Conservation (phyloP, 2,888 invertebrate genomes). For the Elegia similella region DNA sequence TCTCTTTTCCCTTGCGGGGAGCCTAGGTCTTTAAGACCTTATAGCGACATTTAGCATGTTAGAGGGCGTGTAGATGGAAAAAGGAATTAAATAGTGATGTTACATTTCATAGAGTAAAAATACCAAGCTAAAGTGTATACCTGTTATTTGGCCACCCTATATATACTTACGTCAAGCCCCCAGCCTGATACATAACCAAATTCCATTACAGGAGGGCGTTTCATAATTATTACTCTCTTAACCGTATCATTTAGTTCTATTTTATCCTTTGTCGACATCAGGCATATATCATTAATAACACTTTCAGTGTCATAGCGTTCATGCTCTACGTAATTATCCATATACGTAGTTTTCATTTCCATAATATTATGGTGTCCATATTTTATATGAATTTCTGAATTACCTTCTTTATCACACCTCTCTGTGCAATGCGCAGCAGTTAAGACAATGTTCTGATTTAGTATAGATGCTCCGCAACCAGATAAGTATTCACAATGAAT, state of each 20-base stretch:
- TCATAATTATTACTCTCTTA: background rate
- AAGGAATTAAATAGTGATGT: no score
- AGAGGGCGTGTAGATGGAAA: no score
- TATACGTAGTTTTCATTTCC: background rate
- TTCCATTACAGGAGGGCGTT: background rate
- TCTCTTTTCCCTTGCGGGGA: no score
- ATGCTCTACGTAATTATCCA: background rate
- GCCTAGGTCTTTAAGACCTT: no score
- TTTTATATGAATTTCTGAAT: background rate
- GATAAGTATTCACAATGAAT: background rate
- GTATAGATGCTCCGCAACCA: constrained; percentile 39
- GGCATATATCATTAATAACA: background rate
- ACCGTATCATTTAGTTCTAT: background rate
- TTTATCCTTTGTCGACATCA: background rate
- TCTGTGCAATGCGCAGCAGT: constrained; percentile 43
- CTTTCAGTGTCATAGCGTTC: background rate
- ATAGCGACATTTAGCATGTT: no score
- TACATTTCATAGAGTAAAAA: no score
- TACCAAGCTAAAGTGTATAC: no score
- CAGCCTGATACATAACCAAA: constrained; percentile 34
- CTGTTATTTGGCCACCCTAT: no score
- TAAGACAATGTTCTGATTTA: constrained; percentile 38
- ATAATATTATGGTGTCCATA: background rate
- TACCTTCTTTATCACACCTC: background rate
- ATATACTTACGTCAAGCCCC: constrained; percentile 35